phyloP scores from a whole-genome alignment of 2,888 invertebrate species.

The Coleophora deauratella region DNA sequence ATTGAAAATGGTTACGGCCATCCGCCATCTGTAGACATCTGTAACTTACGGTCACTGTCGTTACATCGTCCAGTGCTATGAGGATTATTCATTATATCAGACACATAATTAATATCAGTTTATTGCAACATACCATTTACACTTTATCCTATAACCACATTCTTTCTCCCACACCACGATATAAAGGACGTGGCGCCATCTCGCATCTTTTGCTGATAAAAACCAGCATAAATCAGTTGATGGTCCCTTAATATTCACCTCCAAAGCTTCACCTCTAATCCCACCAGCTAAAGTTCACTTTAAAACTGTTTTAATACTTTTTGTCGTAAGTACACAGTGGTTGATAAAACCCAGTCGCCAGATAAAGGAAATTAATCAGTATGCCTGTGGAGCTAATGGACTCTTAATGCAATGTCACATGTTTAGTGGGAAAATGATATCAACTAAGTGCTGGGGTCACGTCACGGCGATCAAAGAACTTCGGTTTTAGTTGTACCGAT shows the following conservation, averaged over 20 bases:
- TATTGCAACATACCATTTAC: background rate
- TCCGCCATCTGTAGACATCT: too few relatives aligned
- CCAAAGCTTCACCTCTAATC: too few relatives aligned
- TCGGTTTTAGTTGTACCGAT: background rate
- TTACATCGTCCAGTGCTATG: too few relatives aligned
- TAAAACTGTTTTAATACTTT: too few relatives aligned
- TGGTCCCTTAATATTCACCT: background rate
- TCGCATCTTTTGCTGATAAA: slow-evolving; percentile 25
- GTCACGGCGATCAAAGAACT: background rate
- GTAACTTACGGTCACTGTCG: too few relatives aligned
- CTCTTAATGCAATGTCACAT: slow-evolving; percentile 36
- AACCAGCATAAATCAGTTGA: slow-evolving; percentile 35
- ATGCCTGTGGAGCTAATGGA: slow-evolving; percentile 40
- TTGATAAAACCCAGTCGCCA: slow-evolving; percentile 31
- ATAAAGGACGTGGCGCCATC: slow-evolving; percentile 17
- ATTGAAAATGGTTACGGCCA: too few relatives aligned
- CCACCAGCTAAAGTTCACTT: too few relatives aligned
- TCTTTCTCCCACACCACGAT: background rate
- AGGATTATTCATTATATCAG: too few relatives aligned
- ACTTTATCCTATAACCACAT: background rate
- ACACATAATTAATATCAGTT: too few relatives aligned
- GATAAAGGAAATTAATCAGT: slow-evolving; percentile 49
- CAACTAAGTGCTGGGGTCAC: background rate
- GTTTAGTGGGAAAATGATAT: slow-evolving; percentile 1
- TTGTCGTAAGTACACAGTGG: slow-evolving; percentile 15